Percentiles rank a stretch among this genome's conserved stretches.
Evolutionary conservation across 1,140 invertebrate species (phyloP).

Genomic region (Limonius californicus): DNA sequence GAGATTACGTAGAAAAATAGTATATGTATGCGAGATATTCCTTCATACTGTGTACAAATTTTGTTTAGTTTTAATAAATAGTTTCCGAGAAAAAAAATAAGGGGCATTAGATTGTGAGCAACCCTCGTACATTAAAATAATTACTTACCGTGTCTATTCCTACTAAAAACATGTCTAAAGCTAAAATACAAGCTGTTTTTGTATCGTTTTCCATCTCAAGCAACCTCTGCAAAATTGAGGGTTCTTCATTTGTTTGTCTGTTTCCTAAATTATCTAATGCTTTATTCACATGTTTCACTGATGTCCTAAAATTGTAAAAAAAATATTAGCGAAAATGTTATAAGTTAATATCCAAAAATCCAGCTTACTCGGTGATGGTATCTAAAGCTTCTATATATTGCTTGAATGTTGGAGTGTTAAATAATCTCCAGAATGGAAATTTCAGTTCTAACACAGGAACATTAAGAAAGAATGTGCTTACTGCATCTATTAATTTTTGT

Average conservation of each 20-base stretch:
- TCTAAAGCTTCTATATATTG: constrained; percentile 80
- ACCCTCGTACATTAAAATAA: too few relatives aligned
- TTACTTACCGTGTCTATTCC: constrained; percentile 85
- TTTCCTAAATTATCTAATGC: constrained; percentile 65
- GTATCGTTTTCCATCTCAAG: constrained; percentile 69
- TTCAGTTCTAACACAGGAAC: constrained; percentile 79
- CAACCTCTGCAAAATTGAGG: constrained; percentile 73
- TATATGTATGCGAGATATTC: too few relatives aligned
- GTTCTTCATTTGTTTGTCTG: constrained; percentile 55
- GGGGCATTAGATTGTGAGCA: too few relatives aligned
- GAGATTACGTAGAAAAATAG: too few relatives aligned
- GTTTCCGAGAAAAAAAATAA: too few relatives aligned
- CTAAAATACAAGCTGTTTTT: constrained; percentile 77
- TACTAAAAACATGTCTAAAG: constrained; percentile 82
- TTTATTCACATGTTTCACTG: constrained; percentile 70
- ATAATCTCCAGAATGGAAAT: constrained; percentile 78
- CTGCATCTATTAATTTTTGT: constrained; percentile 78
- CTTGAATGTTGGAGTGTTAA: constrained; percentile 72
- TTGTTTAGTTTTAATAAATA: too few relatives aligned
- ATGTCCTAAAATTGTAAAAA: constrained; percentile 56
- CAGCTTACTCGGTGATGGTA: constrained; percentile 76
- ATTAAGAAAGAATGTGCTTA: constrained; percentile 76
- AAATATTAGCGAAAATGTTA: too few relatives aligned
- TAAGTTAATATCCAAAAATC: too few relatives aligned
- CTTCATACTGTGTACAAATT: too few relatives aligned